Evolutionary conservation across 2,888 invertebrate genomes (phyloP), one percentile per base, ranked within the genome.

Genomic region (Drosophila lacicola): DNA sequence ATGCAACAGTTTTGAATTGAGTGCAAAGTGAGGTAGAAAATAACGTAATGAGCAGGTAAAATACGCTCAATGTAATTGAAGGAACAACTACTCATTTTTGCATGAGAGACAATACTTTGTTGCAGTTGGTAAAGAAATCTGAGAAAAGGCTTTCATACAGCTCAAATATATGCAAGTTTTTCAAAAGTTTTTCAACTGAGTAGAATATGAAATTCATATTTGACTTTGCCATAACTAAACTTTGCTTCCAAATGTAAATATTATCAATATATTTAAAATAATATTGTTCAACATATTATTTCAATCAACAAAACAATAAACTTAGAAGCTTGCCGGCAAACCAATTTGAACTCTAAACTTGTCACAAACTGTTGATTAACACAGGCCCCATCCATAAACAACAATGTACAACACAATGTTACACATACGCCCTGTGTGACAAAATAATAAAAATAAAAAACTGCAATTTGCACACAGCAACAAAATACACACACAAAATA

Each of bases 341-440:
- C 25, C 19, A 58, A 19, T 36, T 57, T 25, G 10, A 56, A 36
- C 39, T 46, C 42, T 46, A 53, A 60, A 57, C 34, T 67, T 64
- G 63, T 64, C 53, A 57, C 45, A 51, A 63, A 47, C 46, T 55
- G 64, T 57, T 71, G 61, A 61, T 66, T 57, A 70, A 74, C 64
- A 74, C 8, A 11, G 6, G 8, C 25, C 39, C 36, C 19, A 4
- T n/a, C 10, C 10, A 0, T 8, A 39, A 46, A 56, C 63, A 42
- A 47, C 50, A 73, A 49, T 39, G 53, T 19, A 36, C 17, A 54
- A 37, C 34, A 60, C 68, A 56, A 54, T 46, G 58, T 63, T 72
- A 53, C 62, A 53, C 53, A 76, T 53, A 68, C 68, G 62, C 64
- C 55, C 47, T 60, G 68, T 76, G 61, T 45, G 68, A 58, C 68